Conservation (phyloP, 2,113 vertebrate species). For the Cromileptes altivelis region DNA sequence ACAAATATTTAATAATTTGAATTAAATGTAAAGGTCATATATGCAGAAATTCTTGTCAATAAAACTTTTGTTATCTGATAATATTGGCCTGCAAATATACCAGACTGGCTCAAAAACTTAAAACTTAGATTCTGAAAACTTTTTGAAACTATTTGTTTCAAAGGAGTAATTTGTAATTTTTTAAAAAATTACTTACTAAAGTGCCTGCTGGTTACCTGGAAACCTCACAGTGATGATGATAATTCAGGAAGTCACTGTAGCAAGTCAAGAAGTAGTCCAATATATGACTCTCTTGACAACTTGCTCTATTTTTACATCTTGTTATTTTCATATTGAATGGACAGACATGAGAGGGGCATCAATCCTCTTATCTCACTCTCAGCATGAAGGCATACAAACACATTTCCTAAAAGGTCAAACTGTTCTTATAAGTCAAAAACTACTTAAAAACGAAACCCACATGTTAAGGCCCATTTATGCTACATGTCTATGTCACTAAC, state of each 20-base stretch:
- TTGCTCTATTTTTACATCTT: too few species aligned
- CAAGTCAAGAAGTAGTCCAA: too few species aligned
- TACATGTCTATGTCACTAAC: conserved; percentile 60
- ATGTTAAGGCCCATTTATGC: neutral
- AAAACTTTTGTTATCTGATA: neutral
- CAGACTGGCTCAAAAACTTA: neutral
- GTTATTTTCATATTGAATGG: too few species aligned
- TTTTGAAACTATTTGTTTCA: too few species aligned
- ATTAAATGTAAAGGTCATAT: neutral
- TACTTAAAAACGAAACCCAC: neutral
- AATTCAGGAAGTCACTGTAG: neutral
- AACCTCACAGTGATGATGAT: too few species aligned
- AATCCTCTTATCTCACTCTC: too few species aligned
- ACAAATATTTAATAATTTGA: neutral
- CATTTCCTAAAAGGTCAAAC: neutral
- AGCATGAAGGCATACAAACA: neutral
- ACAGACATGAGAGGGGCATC: too few species aligned
- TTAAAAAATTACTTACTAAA: too few species aligned
- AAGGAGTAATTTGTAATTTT: too few species aligned
- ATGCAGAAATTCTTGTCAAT: neutral
- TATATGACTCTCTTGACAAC: too few species aligned
- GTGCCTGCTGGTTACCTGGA: too few species aligned
- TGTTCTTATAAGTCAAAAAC: neutral
- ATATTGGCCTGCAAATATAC: neutral
- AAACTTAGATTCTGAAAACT: neutral